phyloP scores from a whole-genome alignment of 92 coral and sea anemone species.

The Phenganax marumi region DNA sequence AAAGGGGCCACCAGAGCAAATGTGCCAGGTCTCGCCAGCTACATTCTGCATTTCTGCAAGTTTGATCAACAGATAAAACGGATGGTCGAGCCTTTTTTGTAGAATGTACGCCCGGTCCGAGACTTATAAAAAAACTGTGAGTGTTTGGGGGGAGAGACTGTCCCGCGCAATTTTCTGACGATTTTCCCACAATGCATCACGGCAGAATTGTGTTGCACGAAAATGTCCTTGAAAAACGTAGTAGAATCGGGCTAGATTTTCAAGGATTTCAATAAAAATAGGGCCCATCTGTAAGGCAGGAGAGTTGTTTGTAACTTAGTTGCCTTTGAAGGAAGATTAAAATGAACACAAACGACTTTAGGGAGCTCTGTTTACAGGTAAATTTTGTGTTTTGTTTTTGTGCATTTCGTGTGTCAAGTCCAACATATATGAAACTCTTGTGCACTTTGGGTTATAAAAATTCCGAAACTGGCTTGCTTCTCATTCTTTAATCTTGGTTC shows the following conservation, averaged over 20 bases:
- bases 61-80: conserved; percentile 24
- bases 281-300: conserved; percentile 26
- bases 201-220: not conserved
- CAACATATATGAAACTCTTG: too few relatives aligned
- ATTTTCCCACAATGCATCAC: conserved; percentile 10
- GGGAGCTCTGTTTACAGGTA: not conserved
- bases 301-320: conserved; percentile 24
- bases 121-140: too few relatives aligned
- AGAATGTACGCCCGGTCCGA: not conserved
- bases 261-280: conserved; percentile 28
- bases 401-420: not conserved
- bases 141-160: conserved; percentile 8
- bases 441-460: too few relatives aligned
- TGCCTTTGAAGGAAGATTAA: not conserved
- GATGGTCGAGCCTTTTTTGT: conserved; percentile 15
- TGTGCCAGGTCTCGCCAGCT: conserved; percentile 8
- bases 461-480: too few relatives aligned
- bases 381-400: not conserved
- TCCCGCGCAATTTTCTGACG: conserved; percentile 2
- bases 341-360: not conserved
- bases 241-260: conserved; percentile 22
- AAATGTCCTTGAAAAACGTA: conserved; percentile 14
- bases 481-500: too few relatives aligned
- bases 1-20: too few relatives aligned
- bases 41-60: conserved; percentile 17